Evolutionary conservation across 2,888 invertebrate genomes (phyloP).

Genomic region (Acanthosepion esculentum): DNA sequence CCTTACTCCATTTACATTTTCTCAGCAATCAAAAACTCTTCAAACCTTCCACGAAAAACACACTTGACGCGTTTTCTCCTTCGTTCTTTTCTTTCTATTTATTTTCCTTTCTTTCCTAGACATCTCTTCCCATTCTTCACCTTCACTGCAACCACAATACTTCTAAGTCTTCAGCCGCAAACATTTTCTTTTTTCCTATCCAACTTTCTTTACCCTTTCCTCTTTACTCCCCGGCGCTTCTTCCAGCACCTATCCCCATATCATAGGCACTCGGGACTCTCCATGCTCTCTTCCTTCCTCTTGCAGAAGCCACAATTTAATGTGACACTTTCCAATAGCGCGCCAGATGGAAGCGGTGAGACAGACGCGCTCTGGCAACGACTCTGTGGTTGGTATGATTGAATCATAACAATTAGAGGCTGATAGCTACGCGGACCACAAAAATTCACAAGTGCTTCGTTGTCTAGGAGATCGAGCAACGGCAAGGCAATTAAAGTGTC

Average conservation of each 20-base stretch:
- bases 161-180: not conserved
- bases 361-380: not conserved
- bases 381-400: conserved; percentile 13
- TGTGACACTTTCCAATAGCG: not conserved
- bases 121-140: not conserved
- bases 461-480: conserved; percentile 20
- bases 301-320: conserved; percentile 33
- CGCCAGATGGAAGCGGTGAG: not conserved
- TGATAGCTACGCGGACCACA: conserved; percentile 33
- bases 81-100: not conserved
- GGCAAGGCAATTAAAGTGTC: conserved; percentile 33
- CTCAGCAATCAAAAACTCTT: conserved; percentile 21
- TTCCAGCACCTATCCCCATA: not conserved
- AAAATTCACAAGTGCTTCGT: conserved; percentile 15
- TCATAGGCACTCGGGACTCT: not conserved
- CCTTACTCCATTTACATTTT: not conserved
- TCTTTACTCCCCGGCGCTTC: not conserved
- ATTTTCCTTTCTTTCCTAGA: not conserved
- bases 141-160: not conserved
- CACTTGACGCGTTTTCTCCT: not conserved
- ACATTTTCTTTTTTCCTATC: not conserved
- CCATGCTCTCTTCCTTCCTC: not conserved
- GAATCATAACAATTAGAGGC: conserved; percentile 33
- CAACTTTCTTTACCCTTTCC: not conserved
- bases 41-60: not conserved